Base-by-base conservation (phyloP, 2,888 invertebrate species). In the Drosophila mayaguana region DNA sequence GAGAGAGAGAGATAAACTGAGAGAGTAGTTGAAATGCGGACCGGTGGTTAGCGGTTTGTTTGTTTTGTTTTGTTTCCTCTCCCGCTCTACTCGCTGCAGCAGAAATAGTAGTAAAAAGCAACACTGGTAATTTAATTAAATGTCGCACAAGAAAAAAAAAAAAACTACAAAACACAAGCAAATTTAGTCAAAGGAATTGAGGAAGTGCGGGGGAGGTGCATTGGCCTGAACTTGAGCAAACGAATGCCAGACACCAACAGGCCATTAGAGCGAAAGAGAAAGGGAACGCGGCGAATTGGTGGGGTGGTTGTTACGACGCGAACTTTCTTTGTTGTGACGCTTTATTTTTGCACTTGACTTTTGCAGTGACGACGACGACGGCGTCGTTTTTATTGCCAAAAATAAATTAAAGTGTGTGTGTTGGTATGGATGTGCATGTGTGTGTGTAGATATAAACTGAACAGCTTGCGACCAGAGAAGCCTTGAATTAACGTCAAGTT, bases 321-420 rank as follows among this genome's bases (percentile, higher is more conserved):
- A 56, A 65, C 67, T 88, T 86, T 88, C 88, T 86, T 85, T 88
- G 84, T 88, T 80, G 65, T 76, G 80, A 64, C 64, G 67, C 62
- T 71, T 69, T 75, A 79, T 53, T 80, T 71, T 70, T 88, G 84
- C 89, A 88, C 87, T 85, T 85, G 84, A 84, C 88, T 78, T 88
- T 85, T 63, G 66, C 78, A 67, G 60, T 77, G 69, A 78, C 71
- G 66, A 28, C 71, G 66, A 28, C 70, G 78, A 75, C 78, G 63
- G 20, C 36, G 36, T 22, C 53, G 68, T 62, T 77, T 86, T 85
- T 88, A 86, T 86, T 85, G 86, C 84, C 88, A 86, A 85, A 84
- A 84, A 72, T 62, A 40, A 60, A 34, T 67, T 16, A 46, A 25
- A 60, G 50, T 32, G 28, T 50, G 2, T n/a, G 48, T 48, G 28